A percentile compares a stretch with the other conserved stretches of the same genome.
Evolutionary conservation across 2,113 vertebrate species (phyloP).

Genomic region (Peromyscus californicus): DNA sequence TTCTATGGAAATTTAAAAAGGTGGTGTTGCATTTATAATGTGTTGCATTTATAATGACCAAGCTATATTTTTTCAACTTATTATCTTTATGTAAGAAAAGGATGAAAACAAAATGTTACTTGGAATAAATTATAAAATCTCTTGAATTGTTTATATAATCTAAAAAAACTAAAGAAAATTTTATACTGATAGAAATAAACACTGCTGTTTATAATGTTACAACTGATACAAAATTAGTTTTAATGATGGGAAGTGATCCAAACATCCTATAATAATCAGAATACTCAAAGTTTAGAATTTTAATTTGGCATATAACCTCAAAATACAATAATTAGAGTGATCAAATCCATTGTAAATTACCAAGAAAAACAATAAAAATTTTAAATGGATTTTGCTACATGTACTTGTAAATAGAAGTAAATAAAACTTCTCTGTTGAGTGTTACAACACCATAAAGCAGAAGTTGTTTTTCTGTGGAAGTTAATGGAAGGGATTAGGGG

Average conservation of each 20-base stretch:
- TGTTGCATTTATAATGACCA: not conserved
- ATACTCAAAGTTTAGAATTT: conserved; percentile 34
- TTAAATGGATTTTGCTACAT: conserved; percentile 7
- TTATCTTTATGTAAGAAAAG: not conserved
- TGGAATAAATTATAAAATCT: conserved; percentile 1
- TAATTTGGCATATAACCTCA: not conserved
- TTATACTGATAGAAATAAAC: not conserved
- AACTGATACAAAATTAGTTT: conserved; percentile 31
- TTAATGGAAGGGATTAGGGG: not conserved
- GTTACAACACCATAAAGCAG: not conserved
- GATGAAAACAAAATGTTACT: not conserved
- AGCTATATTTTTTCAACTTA: not conserved
- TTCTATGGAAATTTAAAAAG: not conserved
- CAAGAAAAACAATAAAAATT: conserved; percentile 10
- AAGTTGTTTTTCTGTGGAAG: not conserved
- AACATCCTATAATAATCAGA: conserved; percentile 17
- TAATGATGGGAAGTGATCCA: not conserved
- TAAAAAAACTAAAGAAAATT: not conserved
- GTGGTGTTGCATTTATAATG: not conserved
- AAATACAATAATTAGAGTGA: not conserved
- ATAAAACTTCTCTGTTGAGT: conserved; percentile 14
- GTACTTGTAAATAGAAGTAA: not conserved
- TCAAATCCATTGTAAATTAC: conserved; percentile 10
- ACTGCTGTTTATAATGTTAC: not conserved
- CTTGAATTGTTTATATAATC: not conserved